Evolutionary conservation across 2,797 vertebrate genomes (phyloP), one percentile per base, ranked within the genome.

Genomic region (Cynopterus sphinx): DNA sequence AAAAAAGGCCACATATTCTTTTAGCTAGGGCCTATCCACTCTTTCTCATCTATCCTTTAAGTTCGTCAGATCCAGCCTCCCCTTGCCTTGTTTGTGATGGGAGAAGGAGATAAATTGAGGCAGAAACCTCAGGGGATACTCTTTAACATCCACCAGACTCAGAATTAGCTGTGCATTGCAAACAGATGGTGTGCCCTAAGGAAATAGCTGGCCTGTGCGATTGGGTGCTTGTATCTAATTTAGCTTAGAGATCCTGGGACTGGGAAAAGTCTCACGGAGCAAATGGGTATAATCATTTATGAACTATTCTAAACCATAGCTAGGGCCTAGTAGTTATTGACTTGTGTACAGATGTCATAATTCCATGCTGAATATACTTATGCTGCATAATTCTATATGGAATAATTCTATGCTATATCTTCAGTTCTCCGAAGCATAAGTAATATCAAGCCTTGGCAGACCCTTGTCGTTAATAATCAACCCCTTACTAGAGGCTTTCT

Each of bases 161-260:
- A 59, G 73, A 85, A 84, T 77, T 85, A 85, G 57, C 77, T 87
- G 43, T 91, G 41, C 31, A 12, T 82, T 90, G 81, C 55, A 81
- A 90, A 89, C 61, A 94, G 90, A 90, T 87, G 75, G 43, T 86
- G 9, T 88, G 55, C 86, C 73, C 73, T 70, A 53, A 96, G 87
- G 92, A 95, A 93, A 73, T 78, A 73, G 67, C 85, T 77, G 24
- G 31, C 61, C 67, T 73, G 55, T 93, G 67, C 67, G 81, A 9
- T 53, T 89, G 59, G 49, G 43, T 81, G 49, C 26, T 91, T 97
- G 57, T 53, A 22, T 96, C 61, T 93, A 71, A 75, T 94, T 91
- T 87, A 94, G 63, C 11, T 86, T 87, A 39, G 31, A 81, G 39
- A 86, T 63, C 39, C 57, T 93, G 33, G 67, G 78, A 83, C 26